A percentile compares a stretch with the other conserved stretches of the same genome.
phyloP scores from a whole-genome alignment of 2,113 vertebrate genomes.

The Clinocottus analis region DNA sequence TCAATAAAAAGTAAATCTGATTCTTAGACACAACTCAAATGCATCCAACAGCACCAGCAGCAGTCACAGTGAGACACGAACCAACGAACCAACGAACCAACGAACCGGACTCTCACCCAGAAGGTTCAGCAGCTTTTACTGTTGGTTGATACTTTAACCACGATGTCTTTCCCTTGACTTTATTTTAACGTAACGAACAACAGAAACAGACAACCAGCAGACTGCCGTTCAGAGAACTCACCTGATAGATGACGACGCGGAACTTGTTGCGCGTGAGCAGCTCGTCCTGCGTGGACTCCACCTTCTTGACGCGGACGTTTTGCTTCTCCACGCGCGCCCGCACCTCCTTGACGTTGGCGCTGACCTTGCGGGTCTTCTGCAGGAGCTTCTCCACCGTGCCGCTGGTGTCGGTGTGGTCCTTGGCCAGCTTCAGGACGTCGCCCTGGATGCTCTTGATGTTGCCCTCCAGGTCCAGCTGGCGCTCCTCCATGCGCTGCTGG shows the following conservation, averaged over 20 bases:
- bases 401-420: slow-evolving; percentile 89
- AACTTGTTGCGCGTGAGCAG: slow-evolving; percentile 97
- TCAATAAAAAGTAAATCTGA: no score
- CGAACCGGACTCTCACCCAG: no score
- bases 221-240: slow-evolving; percentile 48
- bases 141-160: no score
- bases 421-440: slow-evolving; percentile 91
- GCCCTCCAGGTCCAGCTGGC: slow-evolving; percentile 91
- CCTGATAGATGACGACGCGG: slow-evolving; percentile 97
- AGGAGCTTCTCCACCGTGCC: slow-evolving; percentile 91
- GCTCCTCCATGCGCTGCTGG: slow-evolving; percentile 95
- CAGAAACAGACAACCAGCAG: no score
- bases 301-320: slow-evolving; percentile 88
- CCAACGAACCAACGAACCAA: no score
- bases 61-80: no score
- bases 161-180: no score
- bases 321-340: slow-evolving; percentile 92
- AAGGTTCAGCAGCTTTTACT: no score
- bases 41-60: no score
- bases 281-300: slow-evolving; percentile 93
- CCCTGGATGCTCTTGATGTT: slow-evolving; percentile 92
- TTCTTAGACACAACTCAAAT: no score
- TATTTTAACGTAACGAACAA: no score
- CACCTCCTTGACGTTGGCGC: slow-evolving; percentile 94
- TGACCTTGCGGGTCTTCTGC: slow-evolving; percentile 95